Percentiles rank a stretch among this genome's conserved stretches.
These are phyloP conservation scores for Halcyon senegalensis DNA, from an alignment of 2,113 vertebrate species.

Conservation along the genomic window DNA sequence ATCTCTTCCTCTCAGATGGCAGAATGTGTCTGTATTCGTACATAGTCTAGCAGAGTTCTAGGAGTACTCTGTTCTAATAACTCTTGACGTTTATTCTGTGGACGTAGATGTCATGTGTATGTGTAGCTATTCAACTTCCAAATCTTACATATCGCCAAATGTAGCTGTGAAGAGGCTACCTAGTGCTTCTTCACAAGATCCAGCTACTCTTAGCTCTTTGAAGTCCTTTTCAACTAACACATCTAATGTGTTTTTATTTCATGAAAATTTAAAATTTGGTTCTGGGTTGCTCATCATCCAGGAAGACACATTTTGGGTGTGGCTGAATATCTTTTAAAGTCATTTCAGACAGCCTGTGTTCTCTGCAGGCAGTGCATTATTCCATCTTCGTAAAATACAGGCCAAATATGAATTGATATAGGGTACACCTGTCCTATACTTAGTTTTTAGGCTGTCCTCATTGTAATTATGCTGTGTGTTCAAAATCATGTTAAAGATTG, in stretches of 20 bases:
- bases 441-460: neutral
- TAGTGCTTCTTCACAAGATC: neutral
- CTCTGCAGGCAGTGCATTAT: neutral
- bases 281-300: neutral
- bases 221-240: neutral
- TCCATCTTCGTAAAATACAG: neutral
- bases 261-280: neutral
- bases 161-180: neutral
- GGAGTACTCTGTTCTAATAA: rapidly evolving
- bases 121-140: neutral
- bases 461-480: neutral
- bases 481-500: neutral
- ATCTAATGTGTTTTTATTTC: neutral
- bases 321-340: neutral
- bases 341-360: neutral
- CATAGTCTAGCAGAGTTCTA: neutral
- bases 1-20: neutral
- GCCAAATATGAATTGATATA: neutral
- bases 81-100: neutral
- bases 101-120: neutral
- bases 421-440: neutral
- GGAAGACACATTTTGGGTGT: neutral
- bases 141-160: rapidly evolving
- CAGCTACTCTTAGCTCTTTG: neutral
- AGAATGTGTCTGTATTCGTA: neutral